A percentile compares a stretch with the other conserved stretches of the same genome.
phyloP scores from a whole-genome alignment of 1,140 invertebrate species.

The Myzus persicae region DNA sequence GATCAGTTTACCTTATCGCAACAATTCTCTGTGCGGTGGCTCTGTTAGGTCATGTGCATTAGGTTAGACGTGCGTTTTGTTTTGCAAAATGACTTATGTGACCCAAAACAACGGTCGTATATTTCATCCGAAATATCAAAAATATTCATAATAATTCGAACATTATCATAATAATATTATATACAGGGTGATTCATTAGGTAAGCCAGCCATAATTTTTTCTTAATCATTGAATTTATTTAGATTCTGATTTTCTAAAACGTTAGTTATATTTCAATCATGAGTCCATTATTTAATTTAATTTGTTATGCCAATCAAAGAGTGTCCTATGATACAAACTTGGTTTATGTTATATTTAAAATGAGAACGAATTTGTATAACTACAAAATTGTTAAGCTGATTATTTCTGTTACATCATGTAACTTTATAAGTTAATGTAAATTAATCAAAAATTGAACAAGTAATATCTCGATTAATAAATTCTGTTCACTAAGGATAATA shows the following conservation, averaged over 20 bases:
- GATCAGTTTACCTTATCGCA: neutral
- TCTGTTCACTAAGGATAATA: neutral
- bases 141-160: neutral
- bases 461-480: neutral
- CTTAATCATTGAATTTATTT: neutral
- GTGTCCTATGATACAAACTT: neutral
- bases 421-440: neutral
- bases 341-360: neutral
- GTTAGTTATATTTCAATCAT: neutral
- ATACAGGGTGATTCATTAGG: neutral
- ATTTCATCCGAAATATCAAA: neutral
- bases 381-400: too few relatives aligned
- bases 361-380: neutral
- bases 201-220: neutral
- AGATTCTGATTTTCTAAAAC: neutral
- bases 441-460: neutral
- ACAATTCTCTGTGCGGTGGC: neutral
- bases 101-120: neutral
- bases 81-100: slow-evolving; percentile 5
- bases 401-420: too few relatives aligned
- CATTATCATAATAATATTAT: neutral
- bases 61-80: neutral
- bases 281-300: neutral
- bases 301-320: neutral
- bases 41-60: neutral